A percentile compares a stretch with the other conserved stretches of the same genome.
Conservation (phyloP, 2,113 vertebrate genomes). For the Martes martes region DNA sequence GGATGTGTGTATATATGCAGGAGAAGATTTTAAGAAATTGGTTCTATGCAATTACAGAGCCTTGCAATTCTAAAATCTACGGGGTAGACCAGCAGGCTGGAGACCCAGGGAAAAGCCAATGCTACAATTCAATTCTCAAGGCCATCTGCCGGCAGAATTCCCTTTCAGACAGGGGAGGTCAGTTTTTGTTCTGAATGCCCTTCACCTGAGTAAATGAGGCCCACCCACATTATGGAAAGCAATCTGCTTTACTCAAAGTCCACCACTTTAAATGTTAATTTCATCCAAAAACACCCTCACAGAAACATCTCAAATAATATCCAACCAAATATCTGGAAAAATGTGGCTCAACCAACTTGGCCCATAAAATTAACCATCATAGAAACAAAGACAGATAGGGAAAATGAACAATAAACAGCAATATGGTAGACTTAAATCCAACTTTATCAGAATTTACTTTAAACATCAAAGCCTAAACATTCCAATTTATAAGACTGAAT, state of each 20-base stretch:
- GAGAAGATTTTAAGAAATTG: not conserved
- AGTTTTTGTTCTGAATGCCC: not conserved
- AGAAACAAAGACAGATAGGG: not conserved
- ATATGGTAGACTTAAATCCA: not conserved
- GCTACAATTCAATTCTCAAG: not conserved
- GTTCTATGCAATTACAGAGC: not conserved
- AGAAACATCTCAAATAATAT: not conserved
- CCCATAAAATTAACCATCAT: not conserved
- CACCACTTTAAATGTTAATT: not conserved
- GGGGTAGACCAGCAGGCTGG: not conserved
- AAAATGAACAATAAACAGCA: not conserved
- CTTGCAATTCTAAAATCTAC: not conserved
- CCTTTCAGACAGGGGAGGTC: not conserved
- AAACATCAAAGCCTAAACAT: not conserved
- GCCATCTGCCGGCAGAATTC: not conserved
- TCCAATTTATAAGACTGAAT: not conserved
- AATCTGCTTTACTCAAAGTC: not conserved
- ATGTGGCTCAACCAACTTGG: not conserved
- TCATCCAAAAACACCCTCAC: not conserved
- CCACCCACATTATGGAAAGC: not conserved
- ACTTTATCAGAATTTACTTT: not conserved
- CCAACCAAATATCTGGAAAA: not conserved
- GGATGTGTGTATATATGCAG: not conserved
- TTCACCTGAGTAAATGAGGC: not conserved
- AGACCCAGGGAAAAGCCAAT: not conserved